Conservation (phyloP, 1,140 invertebrate genomes). For the Drosophila bifasciata region DNA sequence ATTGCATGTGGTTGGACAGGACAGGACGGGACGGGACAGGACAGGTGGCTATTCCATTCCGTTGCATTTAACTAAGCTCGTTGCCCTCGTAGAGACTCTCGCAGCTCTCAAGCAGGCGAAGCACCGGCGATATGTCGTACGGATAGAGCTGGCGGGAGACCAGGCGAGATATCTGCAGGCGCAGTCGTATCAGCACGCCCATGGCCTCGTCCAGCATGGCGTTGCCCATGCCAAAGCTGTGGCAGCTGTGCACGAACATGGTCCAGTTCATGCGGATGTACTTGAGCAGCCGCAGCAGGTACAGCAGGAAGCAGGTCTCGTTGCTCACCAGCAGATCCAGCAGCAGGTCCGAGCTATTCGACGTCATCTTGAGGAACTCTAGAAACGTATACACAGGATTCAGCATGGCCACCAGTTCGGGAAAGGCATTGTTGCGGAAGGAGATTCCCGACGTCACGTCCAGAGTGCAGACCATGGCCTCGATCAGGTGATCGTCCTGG, state of each 20-base stretch:
- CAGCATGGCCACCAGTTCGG: conserved; percentile 90
- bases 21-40: not conserved
- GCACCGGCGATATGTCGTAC: conserved; percentile 94
- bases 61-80: conserved; percentile 86
- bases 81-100: conserved; percentile 94
- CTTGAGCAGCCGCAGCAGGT: conserved; percentile 93
- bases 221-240: conserved; percentile 85
- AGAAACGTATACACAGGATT: conserved; percentile 93
- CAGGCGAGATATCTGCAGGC: conserved; percentile 91
- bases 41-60: conserved; percentile 18
- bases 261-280: conserved; percentile 93
- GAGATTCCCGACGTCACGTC: conserved; percentile 94
- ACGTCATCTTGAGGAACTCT: conserved; percentile 92
- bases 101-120: conserved; percentile 92
- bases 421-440: conserved; percentile 91
- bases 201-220: conserved; percentile 92
- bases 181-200: conserved; percentile 91
- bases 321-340: conserved; percentile 95
- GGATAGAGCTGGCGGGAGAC: conserved; percentile 93
- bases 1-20: conserved; percentile 57
- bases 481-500: conserved; percentile 95
- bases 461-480: conserved; percentile 95
- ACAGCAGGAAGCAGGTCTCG: conserved; percentile 95
- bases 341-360: conserved; percentile 92
- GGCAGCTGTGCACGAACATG: conserved; percentile 91